Evolutionary conservation across 92 coral and sea anemone genomes (phyloP).

Genomic region (Epizoanthus ramosus): DNA sequence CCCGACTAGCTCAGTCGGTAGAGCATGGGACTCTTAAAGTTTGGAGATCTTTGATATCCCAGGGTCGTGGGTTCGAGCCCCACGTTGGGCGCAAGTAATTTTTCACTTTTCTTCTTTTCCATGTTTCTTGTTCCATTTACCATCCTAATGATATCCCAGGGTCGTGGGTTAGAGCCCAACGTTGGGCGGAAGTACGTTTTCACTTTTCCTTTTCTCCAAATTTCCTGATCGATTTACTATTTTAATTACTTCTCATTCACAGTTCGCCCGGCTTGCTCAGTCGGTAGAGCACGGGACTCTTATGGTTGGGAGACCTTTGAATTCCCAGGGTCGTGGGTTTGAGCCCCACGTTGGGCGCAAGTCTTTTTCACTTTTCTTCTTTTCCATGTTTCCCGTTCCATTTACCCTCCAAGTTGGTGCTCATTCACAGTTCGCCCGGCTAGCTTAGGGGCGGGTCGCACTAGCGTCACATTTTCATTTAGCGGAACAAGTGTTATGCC

Average conservation of each 20-base stretch:
- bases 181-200: constrained; percentile 66
- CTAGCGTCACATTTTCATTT: too few species aligned
- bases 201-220: too few species aligned
- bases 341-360: constrained; percentile 97
- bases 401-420: too few species aligned
- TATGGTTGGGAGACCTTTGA: constrained; percentile 29
- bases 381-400: too few species aligned
- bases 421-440: too few species aligned
- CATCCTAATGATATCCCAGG: constrained; percentile 75
- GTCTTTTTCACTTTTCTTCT: too few species aligned
- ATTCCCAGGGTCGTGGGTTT: constrained; percentile 93
- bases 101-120: too few species aligned
- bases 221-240: too few species aligned
- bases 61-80: constrained; percentile 98
- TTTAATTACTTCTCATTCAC: not conserved
- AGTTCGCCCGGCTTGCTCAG: constrained; percentile 95
- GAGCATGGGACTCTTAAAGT: constrained; percentile 83
- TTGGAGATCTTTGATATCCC: constrained; percentile 37
- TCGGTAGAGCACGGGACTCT: constrained; percentile 99
- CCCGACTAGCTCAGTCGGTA: constrained; percentile 94
- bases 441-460: too few species aligned
- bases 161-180: constrained; percentile 98
- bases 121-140: too few species aligned
- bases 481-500: too few species aligned
- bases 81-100: constrained; percentile 80